Conservation (phyloP, 2,113 vertebrate species). For the Lycocorax pyrrhopterus region DNA sequence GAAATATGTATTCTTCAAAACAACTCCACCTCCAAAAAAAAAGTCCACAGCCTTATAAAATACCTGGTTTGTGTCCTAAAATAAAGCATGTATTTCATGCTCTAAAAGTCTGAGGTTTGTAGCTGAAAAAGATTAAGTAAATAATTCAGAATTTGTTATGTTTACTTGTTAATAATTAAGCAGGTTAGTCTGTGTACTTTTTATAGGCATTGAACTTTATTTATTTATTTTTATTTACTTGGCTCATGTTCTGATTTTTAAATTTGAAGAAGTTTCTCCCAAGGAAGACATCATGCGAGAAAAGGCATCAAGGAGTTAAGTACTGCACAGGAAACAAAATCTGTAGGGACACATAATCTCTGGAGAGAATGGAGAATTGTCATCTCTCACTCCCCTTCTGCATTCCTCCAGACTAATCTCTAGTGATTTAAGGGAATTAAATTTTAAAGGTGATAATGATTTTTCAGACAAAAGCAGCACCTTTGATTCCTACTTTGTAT, state of each 20-base stretch:
- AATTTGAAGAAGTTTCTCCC: slow-evolving; percentile 48
- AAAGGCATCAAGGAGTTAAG: slow-evolving; percentile 49
- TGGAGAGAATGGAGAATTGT: slow-evolving; percentile 16
- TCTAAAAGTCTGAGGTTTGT: slow-evolving; percentile 71
- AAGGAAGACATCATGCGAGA: background rate
- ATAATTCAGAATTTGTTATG: slow-evolving; percentile 77
- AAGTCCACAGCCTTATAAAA: slow-evolving; percentile 5
- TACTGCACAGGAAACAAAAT: background rate
- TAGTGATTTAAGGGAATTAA: background rate
- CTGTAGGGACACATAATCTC: background rate
- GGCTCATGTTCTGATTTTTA: slow-evolving; percentile 63
- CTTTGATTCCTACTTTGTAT: background rate
- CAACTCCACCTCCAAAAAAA: background rate
- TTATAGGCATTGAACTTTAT: slow-evolving; percentile 66
- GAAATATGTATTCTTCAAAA: background rate
- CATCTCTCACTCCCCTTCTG: background rate
- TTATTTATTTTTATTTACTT: slow-evolving; percentile 71
- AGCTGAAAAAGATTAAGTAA: slow-evolving; percentile 73
- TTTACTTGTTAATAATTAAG: slow-evolving; percentile 82
- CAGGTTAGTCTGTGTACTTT: slow-evolving; percentile 71
- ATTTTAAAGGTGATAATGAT: slow-evolving; percentile 13
- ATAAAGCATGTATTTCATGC: slow-evolving; percentile 63
- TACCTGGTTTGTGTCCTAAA: slow-evolving; percentile 61
- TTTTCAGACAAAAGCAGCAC: background rate
- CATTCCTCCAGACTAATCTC: background rate